Evolutionary conservation across 2,113 vertebrate genomes (phyloP).

Genomic region (Caranx melampygus): DNA sequence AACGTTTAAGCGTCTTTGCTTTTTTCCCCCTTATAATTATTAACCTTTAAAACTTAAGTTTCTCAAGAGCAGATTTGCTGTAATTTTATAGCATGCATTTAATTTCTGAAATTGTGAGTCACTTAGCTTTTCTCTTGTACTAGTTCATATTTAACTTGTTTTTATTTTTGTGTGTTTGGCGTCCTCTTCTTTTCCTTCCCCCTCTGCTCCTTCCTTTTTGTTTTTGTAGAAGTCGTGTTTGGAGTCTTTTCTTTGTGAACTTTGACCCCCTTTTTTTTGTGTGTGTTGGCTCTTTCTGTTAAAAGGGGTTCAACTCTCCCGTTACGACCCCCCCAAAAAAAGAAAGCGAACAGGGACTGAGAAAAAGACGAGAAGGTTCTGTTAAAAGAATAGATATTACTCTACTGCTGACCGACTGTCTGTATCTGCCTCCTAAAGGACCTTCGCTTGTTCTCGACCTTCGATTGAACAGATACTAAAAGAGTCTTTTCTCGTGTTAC

Average conservation of each 20-base stretch:
- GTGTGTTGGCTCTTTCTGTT: conserved; percentile 50
- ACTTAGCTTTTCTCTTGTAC: conserved; percentile 79
- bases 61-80: conserved; percentile 85
- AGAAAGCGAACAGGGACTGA: conserved; percentile 80
- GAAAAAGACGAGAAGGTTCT: conserved; percentile 85
- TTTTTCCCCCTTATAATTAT: conserved; percentile 81
- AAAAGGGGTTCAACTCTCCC: conserved; percentile 56
- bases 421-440: conserved; percentile 29
- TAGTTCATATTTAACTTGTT: conserved; percentile 77
- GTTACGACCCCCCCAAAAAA: conserved; percentile 67
- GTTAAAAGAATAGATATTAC: conserved; percentile 83
- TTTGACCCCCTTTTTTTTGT: conserved; percentile 54
- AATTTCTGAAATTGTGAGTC: conserved; percentile 84
- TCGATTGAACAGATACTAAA: conserved; percentile 59
- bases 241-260: conserved; percentile 67
- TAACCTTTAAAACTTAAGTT: conserved; percentile 85
- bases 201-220: conserved; percentile 79
- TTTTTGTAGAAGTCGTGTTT: conserved; percentile 71
- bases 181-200: conserved; percentile 80
- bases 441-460: conserved; percentile 48
- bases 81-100: conserved; percentile 87
- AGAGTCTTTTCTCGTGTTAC: conserved; percentile 74
- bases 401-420: conserved; percentile 65
- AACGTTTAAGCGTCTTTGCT: conserved; percentile 77
- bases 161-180: conserved; percentile 74